Conservation (phyloP, 2,113 vertebrate species). For the Elachura formosa region DNA sequence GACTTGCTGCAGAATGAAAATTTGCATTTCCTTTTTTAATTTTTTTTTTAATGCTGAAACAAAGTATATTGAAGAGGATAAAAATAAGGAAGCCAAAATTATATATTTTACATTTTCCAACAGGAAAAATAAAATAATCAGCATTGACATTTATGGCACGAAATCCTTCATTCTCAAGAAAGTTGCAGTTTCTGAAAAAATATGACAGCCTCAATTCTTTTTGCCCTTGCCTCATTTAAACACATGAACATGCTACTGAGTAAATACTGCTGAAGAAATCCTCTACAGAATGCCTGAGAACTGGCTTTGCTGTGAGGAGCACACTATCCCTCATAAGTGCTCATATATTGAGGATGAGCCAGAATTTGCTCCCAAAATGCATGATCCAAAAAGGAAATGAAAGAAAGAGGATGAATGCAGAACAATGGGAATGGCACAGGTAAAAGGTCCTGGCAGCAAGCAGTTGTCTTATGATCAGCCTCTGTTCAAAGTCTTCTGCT, state of each 20-base stretch:
- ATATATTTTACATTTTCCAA: background rate
- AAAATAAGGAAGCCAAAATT: background rate
- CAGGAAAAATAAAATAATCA: background rate
- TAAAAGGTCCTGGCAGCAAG: background rate
- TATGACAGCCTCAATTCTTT: background rate
- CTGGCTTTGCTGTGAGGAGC: accelerated
- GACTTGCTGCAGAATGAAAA: background rate
- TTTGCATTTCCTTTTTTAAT: background rate
- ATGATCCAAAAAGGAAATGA: background rate
- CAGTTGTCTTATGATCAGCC: background rate
- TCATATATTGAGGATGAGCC: accelerated
- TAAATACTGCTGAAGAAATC: background rate
- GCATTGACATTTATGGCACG: too few species aligned
- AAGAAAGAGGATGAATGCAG: background rate
- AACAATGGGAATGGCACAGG: background rate
- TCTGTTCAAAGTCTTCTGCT: background rate
- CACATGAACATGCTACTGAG: background rate
- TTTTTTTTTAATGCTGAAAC: background rate
- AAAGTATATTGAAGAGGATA: background rate
- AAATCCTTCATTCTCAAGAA: background rate
- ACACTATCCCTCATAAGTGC: accelerated
- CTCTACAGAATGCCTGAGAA: accelerated
- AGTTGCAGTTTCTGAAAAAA: background rate
- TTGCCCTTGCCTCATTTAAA: background rate
- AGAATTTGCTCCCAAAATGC: background rate